A percentile compares a stretch with the other conserved stretches of the same genome.
These are phyloP conservation scores for Acleris laterana DNA, from an alignment of 2,888 invertebrate species.

Conservation along the genomic window DNA sequence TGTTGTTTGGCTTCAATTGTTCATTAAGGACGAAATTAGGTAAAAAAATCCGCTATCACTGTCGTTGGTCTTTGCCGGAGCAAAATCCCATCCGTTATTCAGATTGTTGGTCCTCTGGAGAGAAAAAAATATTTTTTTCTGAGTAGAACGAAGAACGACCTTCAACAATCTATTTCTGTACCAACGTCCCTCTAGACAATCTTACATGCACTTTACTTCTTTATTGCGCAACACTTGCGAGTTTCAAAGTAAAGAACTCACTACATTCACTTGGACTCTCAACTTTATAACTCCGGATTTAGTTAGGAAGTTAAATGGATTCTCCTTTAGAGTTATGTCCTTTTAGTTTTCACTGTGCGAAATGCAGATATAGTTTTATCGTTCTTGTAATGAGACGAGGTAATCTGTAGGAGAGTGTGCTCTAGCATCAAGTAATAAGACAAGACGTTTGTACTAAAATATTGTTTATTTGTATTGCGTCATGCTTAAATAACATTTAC, in stretches of 20 bases:
- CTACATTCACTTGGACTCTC: not conserved
- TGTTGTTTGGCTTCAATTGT: too few relatives aligned
- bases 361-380: conserved; percentile 20
- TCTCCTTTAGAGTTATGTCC: not conserved
- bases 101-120: too few relatives aligned
- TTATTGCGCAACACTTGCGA: too few relatives aligned
- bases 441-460: conserved; percentile 32
- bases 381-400: conserved; percentile 11
- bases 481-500: conserved; percentile 23
- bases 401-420: conserved; percentile 9
- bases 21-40: too few relatives aligned
- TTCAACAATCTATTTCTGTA: conserved; percentile 3
- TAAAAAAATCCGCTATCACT: too few relatives aligned
- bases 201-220: conserved; percentile 10
- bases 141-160: conserved; percentile 9
- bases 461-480: conserved; percentile 34
- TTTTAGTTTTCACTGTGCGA: not conserved
- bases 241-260: not conserved
- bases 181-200: conserved; percentile 10
- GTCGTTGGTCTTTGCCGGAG: too few relatives aligned
- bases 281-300: not conserved
- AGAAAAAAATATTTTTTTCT: not conserved
- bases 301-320: not conserved
- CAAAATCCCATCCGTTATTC: too few relatives aligned
- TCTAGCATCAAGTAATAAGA: conserved; percentile 22